Evolutionary conservation across 2,113 vertebrate species (phyloP).

Genomic region (Terrapene triunguis): DNA sequence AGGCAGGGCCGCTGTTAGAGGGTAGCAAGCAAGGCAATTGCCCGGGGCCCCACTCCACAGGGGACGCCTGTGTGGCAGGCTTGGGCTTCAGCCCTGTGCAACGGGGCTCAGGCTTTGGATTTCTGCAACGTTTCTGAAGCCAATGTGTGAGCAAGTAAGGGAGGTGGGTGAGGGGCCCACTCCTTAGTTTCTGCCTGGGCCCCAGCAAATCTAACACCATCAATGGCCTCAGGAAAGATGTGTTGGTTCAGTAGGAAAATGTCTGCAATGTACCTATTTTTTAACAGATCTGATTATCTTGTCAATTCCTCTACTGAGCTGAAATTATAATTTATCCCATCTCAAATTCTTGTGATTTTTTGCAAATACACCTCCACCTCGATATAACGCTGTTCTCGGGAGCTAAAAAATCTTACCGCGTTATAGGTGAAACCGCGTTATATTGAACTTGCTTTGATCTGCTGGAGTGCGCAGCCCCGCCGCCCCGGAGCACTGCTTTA

Average conservation of each 20-base stretch:
- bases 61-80: too few relatives aligned
- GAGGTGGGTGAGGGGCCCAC: background rate
- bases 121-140: too few relatives aligned
- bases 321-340: background rate
- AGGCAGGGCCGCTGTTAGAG: background rate
- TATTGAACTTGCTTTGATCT: too few relatives aligned
- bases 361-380: background rate
- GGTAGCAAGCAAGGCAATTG: background rate
- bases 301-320: background rate
- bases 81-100: too few relatives aligned
- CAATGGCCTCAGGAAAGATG: background rate
- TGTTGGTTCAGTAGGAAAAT: background rate
- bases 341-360: background rate
- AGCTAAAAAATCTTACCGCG: too few relatives aligned
- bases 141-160: background rate
- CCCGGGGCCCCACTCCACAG: background rate
- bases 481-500: too few relatives aligned
- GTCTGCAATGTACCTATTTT: background rate
- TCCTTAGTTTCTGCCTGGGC: background rate
- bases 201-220: background rate
- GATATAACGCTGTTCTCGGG: too few relatives aligned
- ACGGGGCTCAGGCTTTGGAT: too few relatives aligned
- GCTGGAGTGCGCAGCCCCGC: too few relatives aligned
- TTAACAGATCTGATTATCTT: background rate
- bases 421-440: too few relatives aligned